Base-by-base conservation (phyloP, 2,888 invertebrate genomes). In the Heliconius charithonia region DNA sequence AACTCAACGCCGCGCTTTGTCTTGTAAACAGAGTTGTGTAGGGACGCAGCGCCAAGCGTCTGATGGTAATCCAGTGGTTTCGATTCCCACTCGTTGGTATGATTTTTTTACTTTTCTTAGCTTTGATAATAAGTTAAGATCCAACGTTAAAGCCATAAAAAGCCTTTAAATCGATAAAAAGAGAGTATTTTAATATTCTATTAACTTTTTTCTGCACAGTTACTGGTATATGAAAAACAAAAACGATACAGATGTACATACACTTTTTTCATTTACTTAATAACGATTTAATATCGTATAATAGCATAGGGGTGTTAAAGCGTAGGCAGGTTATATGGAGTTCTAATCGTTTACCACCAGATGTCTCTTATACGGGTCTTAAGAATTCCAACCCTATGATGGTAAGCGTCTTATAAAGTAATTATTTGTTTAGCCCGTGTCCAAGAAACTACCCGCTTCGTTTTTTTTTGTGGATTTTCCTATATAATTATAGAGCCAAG, bases 351-450 rank as follows among this genome's bases (percentile, higher is more conserved):
- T 74, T 74, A 69, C 74, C 56, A 74, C 78, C 80, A 81, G 81
- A 82, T 82, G 79, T 78, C 83, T 76, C 74, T 69, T 56, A 85
- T 85, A 85, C 85, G 85, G 85, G 85, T 85, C 80, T 82, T 84
- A 85, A 84, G 81, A 84, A 85, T 84, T 84, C 85, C 85, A 83
- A 79, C 79, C 66, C 45, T 80, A 84, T 84, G 84, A 83, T 81
- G 85, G 84, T 63, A 32, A 45, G 27, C 7, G 62, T 22, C 45
- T 29, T 65, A 74, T 74, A 65, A 45, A 25, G 19, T 41, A 45
- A 45, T 74, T 74, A 63, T 63, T 62, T 62, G 32, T 29, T 13
- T 32, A 12, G n/a, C 32, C 12, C 56, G 32, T 29, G 56, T 56
- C 67, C n/a, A 69, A 45, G 63, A 16, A 69, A 69, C 41, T n/a